These are phyloP conservation scores for Sarcophaga peregrina DNA, from an alignment of 1,140 invertebrate species.

Conservation along the genomic window DNA sequence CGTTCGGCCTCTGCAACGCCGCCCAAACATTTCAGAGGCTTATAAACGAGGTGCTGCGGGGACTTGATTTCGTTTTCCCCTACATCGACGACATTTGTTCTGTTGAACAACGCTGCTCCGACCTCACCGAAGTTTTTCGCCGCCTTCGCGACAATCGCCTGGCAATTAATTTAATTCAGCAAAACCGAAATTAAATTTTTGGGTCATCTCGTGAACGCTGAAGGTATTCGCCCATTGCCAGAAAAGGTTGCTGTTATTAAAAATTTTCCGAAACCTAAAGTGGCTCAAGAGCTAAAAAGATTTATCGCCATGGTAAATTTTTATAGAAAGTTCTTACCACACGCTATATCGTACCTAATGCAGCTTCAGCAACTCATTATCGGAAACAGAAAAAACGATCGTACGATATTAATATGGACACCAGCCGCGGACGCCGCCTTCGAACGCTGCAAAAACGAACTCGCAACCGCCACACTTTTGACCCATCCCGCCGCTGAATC, in stretches of 20 bases:
- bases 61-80: slow-evolving; percentile 57
- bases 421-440: not conserved
- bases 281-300: not conserved
- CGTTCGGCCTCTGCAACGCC: slow-evolving; percentile 62
- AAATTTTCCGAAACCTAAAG: not conserved
- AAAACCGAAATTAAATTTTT: slow-evolving; percentile 45
- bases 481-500: too few species aligned
- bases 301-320: slow-evolving; percentile 33
- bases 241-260: too few species aligned
- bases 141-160: slow-evolving; percentile 56
- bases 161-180: slow-evolving; percentile 54
- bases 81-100: slow-evolving; percentile 68
- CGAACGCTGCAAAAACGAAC: too few species aligned
- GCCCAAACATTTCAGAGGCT: slow-evolving; percentile 68
- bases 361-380: not conserved
- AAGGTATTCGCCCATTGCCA: slow-evolving; percentile 24
- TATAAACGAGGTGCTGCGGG: slow-evolving; percentile 66
- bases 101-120: slow-evolving; percentile 54
- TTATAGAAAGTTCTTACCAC: slow-evolving; percentile 20
- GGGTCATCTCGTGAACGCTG: not conserved
- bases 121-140: slow-evolving; percentile 51
- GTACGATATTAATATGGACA: too few species aligned
- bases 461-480: too few species aligned
- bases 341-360: too few species aligned
- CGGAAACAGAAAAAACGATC: not conserved